Evolutionary conservation across 2,113 vertebrate genomes (phyloP), one percentile per base, ranked within the genome.

Genomic region (Serranochromis macrocephalus): DNA sequence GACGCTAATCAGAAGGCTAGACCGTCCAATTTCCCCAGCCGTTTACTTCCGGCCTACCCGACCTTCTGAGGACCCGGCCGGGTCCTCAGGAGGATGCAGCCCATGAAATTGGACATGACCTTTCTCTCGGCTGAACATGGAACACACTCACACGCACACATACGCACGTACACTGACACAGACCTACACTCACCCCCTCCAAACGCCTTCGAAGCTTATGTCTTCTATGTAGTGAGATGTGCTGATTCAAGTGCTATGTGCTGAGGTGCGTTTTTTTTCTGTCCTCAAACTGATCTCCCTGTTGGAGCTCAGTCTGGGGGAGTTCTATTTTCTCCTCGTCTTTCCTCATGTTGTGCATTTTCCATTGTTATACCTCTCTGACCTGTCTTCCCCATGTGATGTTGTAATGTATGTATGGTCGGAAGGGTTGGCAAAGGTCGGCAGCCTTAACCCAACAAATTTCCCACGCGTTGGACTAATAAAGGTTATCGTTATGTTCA

Each of bases 191-290:
- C 53, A 24, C 51, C 51, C 51, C n/a, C 51, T 24, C n/a, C 53
- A 54, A 24, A 24, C 2, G 6, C 53, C 11, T 54, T 54, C 1
- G 5, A 54, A 54, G 51, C 51, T 54, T 12, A 21, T 54, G 51
- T 54, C 51, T 54, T 7, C 5, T 21, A 54, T 54, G 51, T 54
- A 21, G 51, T 54, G 51, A 54, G 10, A 54, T 54, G 9, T 53
- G 51, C 51, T 53, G n/a, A 53, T 53, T 54, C 51, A 54, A 54
- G 53, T 54, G n/a, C n/a, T 54, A 54, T 54, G 21, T 55, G 53
- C 53, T 24, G 6, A 36, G 0, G 53, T 24, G 21, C 0, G 0
- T 0, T 4, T 10, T 53, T 55, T 55, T 54, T 51, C 54, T 26
- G 54, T 57, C 4, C 21, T 26, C 54, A 57, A 26, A 57, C 21